Conservation (phyloP, 2,797 vertebrate genomes). For the Todus mexicanus region DNA sequence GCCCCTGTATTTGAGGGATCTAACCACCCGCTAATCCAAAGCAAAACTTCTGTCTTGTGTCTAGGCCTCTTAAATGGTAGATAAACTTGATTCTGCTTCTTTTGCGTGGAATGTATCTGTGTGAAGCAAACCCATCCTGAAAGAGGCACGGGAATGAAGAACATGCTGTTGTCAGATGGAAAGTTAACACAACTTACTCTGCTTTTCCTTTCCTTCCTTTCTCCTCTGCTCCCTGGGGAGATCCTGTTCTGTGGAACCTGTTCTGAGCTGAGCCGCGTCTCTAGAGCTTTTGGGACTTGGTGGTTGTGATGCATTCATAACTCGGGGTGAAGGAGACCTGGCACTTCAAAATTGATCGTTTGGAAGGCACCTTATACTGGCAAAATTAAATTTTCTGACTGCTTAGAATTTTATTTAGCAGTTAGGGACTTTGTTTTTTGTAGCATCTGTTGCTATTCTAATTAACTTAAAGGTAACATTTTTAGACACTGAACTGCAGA, state of each 20-base stretch:
- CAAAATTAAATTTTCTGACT: neutral
- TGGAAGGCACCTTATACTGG: neutral
- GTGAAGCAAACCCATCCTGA: neutral
- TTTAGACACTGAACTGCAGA: neutral
- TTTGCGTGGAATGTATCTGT: neutral
- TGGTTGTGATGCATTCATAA: rapidly evolving
- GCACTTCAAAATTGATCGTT: neutral
- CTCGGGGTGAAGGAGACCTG: neutral
- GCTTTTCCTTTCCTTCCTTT: neutral
- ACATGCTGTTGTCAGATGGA: neutral
- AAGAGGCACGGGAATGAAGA: neutral
- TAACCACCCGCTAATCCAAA: neutral
- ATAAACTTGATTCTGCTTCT: neutral
- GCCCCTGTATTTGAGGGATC: neutral
- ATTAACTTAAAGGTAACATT: neutral
- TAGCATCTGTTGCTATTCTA: neutral
- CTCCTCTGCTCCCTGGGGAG: neutral
- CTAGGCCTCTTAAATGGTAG: neutral
- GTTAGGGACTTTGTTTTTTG: neutral
- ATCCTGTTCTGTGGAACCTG: neutral
- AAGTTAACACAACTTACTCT: neutral
- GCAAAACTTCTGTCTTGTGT: neutral
- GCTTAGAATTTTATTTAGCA: neutral
- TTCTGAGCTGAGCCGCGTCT: neutral
- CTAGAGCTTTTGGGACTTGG: neutral